Evolutionary conservation across 2,888 invertebrate genomes (phyloP).

Genomic region (Pandemis heparana): DNA sequence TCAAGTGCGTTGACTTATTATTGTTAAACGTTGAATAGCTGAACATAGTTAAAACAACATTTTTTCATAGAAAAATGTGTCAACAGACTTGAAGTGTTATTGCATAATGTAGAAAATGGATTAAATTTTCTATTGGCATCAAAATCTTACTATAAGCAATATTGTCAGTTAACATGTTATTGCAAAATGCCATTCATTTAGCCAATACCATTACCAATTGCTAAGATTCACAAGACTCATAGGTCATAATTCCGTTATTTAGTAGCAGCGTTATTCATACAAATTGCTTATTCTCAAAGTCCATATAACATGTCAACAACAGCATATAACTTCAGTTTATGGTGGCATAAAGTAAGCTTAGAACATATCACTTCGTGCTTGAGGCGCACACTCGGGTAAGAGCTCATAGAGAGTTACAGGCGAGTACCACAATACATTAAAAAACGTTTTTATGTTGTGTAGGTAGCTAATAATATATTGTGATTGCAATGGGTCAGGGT

Average conservation of each 20-base stretch:
- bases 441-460: background rate
- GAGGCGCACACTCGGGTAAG: slow-evolving; percentile 6
- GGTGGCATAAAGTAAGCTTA: slow-evolving; percentile 49
- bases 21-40: too few relatives aligned
- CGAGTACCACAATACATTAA: slow-evolving; percentile 13
- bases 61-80: too few relatives aligned
- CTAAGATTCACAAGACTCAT: background rate
- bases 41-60: too few relatives aligned
- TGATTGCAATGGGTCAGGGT: too few relatives aligned
- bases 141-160: too few relatives aligned
- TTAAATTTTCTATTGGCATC: too few relatives aligned
- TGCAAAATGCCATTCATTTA: background rate
- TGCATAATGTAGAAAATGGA: too few relatives aligned
- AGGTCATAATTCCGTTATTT: slow-evolving; percentile 30
- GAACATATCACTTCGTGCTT: slow-evolving; percentile 26
- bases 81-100: too few relatives aligned
- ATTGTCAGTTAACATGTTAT: too few relatives aligned
- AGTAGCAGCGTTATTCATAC: slow-evolving; percentile 37
- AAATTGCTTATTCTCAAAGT: slow-evolving; percentile 43
- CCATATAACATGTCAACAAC: slow-evolving; percentile 48
- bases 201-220: background rate
- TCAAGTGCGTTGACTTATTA: too few relatives aligned
- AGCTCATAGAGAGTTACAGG: slow-evolving; percentile 12
- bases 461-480: background rate
- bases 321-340: slow-evolving; percentile 50